These are phyloP conservation scores for Quadroppia sp. DNA, from an alignment of 2,888 invertebrate species.

Conservation along the genomic window DNA sequence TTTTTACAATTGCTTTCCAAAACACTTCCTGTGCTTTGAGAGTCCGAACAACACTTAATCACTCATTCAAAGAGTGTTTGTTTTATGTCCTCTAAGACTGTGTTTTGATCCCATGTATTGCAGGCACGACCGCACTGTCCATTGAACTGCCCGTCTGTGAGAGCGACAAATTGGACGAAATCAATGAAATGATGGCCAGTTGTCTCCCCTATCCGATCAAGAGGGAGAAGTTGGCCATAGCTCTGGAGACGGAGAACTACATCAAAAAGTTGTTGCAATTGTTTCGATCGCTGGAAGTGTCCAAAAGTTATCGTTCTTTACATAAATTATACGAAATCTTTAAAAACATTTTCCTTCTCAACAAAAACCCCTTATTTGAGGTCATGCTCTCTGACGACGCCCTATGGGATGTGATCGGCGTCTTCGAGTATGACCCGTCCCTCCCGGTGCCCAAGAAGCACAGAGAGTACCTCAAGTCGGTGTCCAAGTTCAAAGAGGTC, in stretches of 20 bases:
- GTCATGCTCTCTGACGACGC: slow-evolving; percentile 80
- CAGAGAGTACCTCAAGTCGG: slow-evolving; percentile 85
- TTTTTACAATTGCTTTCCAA: too few species aligned
- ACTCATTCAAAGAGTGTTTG: too few species aligned
- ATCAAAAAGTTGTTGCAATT: slow-evolving; percentile 89
- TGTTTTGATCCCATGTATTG: background rate
- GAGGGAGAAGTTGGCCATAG: slow-evolving; percentile 89
- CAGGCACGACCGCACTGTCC: slow-evolving; percentile 66
- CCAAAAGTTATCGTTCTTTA: slow-evolving; percentile 88
- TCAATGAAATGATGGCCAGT: slow-evolving; percentile 79
- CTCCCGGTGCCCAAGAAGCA: slow-evolving; percentile 73
- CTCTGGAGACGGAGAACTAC: slow-evolving; percentile 89
- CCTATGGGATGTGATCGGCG: slow-evolving; percentile 89
- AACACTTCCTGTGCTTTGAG: too few species aligned
- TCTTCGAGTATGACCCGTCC: slow-evolving; percentile 91
- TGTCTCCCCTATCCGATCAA: slow-evolving; percentile 81
- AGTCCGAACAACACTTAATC: too few species aligned
- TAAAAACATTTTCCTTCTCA: slow-evolving; percentile 96
- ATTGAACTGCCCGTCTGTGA: slow-evolving; percentile 94
- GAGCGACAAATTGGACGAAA: slow-evolving; percentile 85
- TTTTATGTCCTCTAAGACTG: too few species aligned
- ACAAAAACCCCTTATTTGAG: slow-evolving; percentile 94
- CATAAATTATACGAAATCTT: slow-evolving; percentile 95
- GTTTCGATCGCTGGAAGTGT: slow-evolving; percentile 76
- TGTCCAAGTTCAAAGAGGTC: slow-evolving; percentile 53